Evolutionary conservation across 2,888 invertebrate genomes (phyloP).

Genomic region (Folsomia manolachei): DNA sequence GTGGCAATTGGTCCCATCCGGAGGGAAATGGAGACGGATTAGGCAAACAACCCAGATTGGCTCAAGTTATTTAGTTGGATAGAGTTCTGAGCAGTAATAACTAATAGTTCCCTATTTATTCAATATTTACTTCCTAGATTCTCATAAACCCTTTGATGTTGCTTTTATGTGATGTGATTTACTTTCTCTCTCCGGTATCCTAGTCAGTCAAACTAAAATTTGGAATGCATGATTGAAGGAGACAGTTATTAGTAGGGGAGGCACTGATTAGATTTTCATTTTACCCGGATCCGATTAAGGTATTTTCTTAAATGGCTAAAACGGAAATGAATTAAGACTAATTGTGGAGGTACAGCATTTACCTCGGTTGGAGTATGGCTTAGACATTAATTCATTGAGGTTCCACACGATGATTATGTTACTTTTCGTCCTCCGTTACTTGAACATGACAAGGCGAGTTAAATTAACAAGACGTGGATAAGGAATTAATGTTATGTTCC

Average conservation of each 20-base stretch:
- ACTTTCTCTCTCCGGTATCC: not conserved
- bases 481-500: constrained; percentile 24
- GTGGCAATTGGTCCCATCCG: not conserved
- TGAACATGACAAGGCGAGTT: constrained; percentile 27
- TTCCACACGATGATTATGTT: constrained; percentile 1
- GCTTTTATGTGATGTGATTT: not conserved
- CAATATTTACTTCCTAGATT: not conserved
- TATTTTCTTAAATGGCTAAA: too few relatives aligned
- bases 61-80: not conserved
- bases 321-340: too few relatives aligned
- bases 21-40: not conserved
- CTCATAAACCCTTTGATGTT: not conserved
- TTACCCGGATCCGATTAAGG: too few relatives aligned
- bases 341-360: constrained; percentile 11
- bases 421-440: constrained; percentile 8
- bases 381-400: too few relatives aligned
- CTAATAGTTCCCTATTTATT: not conserved
- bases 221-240: not conserved
- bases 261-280: too few relatives aligned
- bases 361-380: not conserved
- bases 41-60: not conserved
- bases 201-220: too few relatives aligned
- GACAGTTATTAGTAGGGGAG: too few relatives aligned
- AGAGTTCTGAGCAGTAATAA: not conserved
- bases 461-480: constrained; percentile 24